phyloP scores from a whole-genome alignment of 2,888 invertebrate genomes.

The Pardosa pseudoannulata region DNA sequence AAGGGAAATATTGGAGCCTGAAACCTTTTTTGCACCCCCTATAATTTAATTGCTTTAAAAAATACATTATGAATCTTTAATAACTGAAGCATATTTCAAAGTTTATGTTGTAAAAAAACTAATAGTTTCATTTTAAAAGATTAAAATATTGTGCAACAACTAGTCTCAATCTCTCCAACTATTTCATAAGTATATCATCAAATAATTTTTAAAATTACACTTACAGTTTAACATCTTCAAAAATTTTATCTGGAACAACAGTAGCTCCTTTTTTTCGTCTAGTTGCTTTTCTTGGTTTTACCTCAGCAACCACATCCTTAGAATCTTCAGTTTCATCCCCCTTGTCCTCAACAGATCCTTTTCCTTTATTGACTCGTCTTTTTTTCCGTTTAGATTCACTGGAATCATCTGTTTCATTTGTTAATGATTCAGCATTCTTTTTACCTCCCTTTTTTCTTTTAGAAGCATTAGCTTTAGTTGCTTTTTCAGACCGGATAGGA shows the following conservation, averaged over 20 bases:
- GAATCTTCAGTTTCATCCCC: neutral
- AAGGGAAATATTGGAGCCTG: too few relatives aligned
- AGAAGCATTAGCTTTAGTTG: neutral
- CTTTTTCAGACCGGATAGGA: slow-evolving; percentile 13
- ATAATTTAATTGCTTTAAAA: too few relatives aligned
- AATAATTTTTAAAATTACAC: too few relatives aligned
- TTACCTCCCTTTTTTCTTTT: neutral
- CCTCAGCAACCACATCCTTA: neutral
- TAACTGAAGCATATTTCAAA: too few relatives aligned
- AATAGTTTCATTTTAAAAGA: too few relatives aligned
- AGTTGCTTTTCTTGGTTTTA: slow-evolving; percentile 10
- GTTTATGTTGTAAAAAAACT: too few relatives aligned
- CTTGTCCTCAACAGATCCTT: neutral
- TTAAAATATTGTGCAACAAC: too few relatives aligned
- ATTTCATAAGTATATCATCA: too few relatives aligned
- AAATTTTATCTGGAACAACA: neutral
- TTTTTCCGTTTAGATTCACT: slow-evolving; percentile 10
- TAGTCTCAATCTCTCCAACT: too few relatives aligned
- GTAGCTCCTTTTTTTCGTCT: slow-evolving; percentile 24
- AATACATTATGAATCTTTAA: too few relatives aligned
- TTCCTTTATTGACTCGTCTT: slow-evolving; percentile 16
- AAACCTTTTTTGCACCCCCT: too few relatives aligned
- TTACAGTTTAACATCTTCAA: neutral
- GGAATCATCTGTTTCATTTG: neutral
- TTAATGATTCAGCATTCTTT: slow-evolving; percentile 1